Evolutionary conservation across 2,113 vertebrate species (phyloP).

Genomic region (Cacatua alba): DNA sequence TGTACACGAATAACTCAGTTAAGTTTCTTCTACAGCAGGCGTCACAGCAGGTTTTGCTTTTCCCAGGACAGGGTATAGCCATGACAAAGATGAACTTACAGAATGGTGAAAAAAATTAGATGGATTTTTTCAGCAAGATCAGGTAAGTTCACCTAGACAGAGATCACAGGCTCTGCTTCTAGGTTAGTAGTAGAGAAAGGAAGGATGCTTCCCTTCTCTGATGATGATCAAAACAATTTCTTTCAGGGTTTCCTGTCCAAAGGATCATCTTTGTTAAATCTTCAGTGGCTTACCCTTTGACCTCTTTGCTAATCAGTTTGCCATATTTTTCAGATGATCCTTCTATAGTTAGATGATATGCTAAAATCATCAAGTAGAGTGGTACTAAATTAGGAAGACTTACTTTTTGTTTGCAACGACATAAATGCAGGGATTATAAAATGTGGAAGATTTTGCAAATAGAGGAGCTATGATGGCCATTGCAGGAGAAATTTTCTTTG

Average conservation of each 20-base stretch:
- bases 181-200: background rate
- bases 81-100: background rate
- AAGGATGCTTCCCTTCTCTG: background rate
- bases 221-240: background rate
- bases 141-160: background rate
- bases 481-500: constrained; percentile 86
- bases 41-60: background rate
- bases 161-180: background rate
- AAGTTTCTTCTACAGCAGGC: background rate
- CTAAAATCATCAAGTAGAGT: background rate
- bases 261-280: background rate
- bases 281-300: background rate
- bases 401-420: constrained; percentile 95
- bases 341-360: background rate
- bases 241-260: background rate
- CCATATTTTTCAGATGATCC: background rate
- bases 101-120: background rate
- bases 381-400: constrained; percentile 37
- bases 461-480: constrained; percentile 97
- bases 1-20: background rate
- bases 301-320: background rate
- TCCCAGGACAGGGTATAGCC: background rate
- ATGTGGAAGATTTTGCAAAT: constrained; percentile 97
- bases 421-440: constrained; percentile 98
- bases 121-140: background rate